Percentiles rank a stretch among this genome's conserved stretches.
phyloP scores from a whole-genome alignment of 2,797 vertebrate genomes.

The Gymnoscopelus braueri region DNA sequence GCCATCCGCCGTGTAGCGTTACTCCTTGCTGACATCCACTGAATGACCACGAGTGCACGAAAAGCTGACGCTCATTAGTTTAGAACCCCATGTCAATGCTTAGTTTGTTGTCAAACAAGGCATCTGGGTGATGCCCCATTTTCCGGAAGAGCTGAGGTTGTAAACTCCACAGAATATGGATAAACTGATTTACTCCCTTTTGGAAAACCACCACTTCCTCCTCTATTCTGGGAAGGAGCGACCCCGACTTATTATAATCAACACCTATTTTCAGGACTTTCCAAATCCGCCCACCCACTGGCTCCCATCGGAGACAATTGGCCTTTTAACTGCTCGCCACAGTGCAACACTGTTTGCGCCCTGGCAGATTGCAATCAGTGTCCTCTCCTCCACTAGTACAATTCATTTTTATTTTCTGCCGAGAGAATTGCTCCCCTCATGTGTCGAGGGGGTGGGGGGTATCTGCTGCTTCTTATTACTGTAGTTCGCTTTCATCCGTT shows the following conservation, averaged over 20 bases:
- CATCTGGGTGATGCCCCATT: constrained; percentile 4
- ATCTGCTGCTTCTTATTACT: constrained; percentile 91
- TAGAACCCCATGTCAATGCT: constrained; percentile 22
- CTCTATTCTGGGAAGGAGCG: constrained; percentile 81
- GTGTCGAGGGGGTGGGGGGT: constrained; percentile 71
- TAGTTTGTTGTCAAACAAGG: constrained; percentile 32
- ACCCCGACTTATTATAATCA: constrained; percentile 81
- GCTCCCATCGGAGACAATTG: constrained; percentile 81
- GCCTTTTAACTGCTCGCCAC: constrained; percentile 85
- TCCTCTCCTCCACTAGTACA: constrained; percentile 79
- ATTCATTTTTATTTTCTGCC: constrained; percentile 88
- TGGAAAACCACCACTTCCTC: constrained; percentile 74
- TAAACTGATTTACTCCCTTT: constrained; percentile 53
- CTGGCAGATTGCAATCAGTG: constrained; percentile 88
- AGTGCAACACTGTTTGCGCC: constrained; percentile 86
- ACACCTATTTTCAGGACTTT: constrained; percentile 86
- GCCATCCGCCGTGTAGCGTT: not conserved
- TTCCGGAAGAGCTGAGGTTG: constrained; percentile 43
- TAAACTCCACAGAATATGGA: constrained; percentile 47
- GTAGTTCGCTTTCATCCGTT: constrained; percentile 88
- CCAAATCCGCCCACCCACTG: constrained; percentile 79
- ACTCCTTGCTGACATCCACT: constrained; percentile 11
- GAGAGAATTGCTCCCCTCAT: constrained; percentile 88
- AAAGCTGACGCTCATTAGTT: not conserved
- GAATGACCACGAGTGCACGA: not conserved